Evolutionary conservation across 2,113 vertebrate genomes (phyloP), one percentile per base, ranked within the genome.

Genomic region (Nicator chloris): DNA sequence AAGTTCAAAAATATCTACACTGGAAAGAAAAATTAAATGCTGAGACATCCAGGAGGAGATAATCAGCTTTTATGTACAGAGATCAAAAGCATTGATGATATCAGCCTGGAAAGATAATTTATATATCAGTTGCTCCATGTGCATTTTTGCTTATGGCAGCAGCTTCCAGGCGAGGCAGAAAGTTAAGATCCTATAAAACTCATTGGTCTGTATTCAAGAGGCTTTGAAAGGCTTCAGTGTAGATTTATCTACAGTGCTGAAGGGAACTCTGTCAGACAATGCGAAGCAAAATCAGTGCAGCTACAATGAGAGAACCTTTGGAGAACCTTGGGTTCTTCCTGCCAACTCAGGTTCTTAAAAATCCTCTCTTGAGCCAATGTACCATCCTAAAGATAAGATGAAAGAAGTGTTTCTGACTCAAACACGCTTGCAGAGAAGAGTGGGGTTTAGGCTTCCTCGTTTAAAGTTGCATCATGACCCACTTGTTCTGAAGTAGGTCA

Each of bases 401-500:
- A 71, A 86, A 33, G 76, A 88, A 82, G 37, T 59, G 51, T 79
- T 93, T 91, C 60, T 95, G 59, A 69, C 47, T 77, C 82, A 95
- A 94, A 72, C 23, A 42, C 12, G 9, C 42, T 90, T 82, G 26
- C 53, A 88, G 88, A 60, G 31, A 65, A 85, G 33, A 83, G 77
- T 50, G 22, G 60, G 81, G 30, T 93, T 92, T 60, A 92, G 44
- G 56, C 35, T 95, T 97, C 85, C 88, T 72, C 49, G 42, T 88
- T 93, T 70, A 42, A 82, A 96, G 45, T 39, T 84, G 69, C 45
- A 50, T 47, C 54, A 23, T 97, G 96, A 97, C 97, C 96, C 92
- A 97, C 40, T 95, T 96, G 92, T 92, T 97, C 92, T 97, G 95
- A 98, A 98, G 85, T 98, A 98, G 97, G 98, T 97, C 96, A 97